Evolutionary conservation across 2,888 invertebrate genomes (phyloP).

Genomic region (Orthosia cruda): DNA sequence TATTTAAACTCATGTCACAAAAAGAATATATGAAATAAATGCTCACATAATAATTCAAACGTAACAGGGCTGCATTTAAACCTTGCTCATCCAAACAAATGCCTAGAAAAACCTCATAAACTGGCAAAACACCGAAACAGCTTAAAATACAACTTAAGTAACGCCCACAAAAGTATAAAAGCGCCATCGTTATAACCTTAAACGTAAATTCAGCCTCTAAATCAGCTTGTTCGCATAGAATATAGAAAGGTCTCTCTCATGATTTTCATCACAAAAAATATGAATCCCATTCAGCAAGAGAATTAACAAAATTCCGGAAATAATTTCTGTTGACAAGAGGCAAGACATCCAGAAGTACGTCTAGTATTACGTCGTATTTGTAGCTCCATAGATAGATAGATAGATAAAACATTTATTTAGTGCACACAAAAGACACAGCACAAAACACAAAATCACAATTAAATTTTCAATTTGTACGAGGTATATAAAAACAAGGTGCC

Average conservation of each 20-base stretch:
- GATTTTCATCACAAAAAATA: conserved; percentile 67
- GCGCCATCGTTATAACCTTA: conserved; percentile 56
- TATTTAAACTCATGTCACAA: background rate
- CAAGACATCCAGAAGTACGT: too few species aligned
- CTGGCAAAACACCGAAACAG: conserved; percentile 24
- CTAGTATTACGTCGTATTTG: too few species aligned
- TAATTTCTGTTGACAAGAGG: too few species aligned
- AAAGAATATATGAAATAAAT: background rate
- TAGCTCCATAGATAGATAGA: too few species aligned
- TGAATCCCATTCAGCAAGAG: conserved; percentile 67
- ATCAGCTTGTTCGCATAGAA: conserved; percentile 66
- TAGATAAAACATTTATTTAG: too few species aligned
- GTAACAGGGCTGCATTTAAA: background rate
- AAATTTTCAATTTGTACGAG: too few species aligned
- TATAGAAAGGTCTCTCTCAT: conserved; percentile 61
- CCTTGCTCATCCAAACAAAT: conserved; percentile 24
- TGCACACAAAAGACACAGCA: too few species aligned
- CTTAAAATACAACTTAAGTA: conserved; percentile 59
- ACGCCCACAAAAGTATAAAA: conserved; percentile 41
- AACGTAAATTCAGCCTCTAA: conserved; percentile 54
- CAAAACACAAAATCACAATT: too few species aligned
- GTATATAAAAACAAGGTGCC: too few species aligned
- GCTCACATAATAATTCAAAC: conserved; percentile 6
- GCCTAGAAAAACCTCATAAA: too few species aligned
- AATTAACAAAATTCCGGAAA: too few species aligned